These are phyloP conservation scores for Agrochola lota DNA, from an alignment of 2,888 invertebrate species.

Conservation along the genomic window DNA sequence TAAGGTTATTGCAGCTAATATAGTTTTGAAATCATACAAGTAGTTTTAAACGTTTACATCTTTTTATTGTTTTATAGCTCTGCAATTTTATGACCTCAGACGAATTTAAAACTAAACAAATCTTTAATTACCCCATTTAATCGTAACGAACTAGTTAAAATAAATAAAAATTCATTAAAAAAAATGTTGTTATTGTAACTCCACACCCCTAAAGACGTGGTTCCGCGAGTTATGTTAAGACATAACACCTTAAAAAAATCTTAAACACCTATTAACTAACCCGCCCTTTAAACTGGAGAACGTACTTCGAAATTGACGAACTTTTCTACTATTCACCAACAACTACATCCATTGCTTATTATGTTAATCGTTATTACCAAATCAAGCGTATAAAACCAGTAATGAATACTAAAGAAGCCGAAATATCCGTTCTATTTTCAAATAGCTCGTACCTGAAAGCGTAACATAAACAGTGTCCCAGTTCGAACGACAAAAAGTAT, in stretches of 20 bases:
- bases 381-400: background rate
- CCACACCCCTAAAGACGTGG: constrained; percentile 62
- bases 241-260: constrained; percentile 71
- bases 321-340: background rate
- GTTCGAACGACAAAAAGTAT: constrained; percentile 80
- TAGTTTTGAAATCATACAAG: background rate
- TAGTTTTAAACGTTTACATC: background rate
- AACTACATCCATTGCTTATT: constrained; percentile 20
- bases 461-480: constrained; percentile 73
- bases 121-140: constrained; percentile 37
- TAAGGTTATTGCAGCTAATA: background rate
- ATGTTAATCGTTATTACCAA: background rate
- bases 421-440: background rate
- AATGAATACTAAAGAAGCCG: background rate
- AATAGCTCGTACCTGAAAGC: constrained; percentile 61
- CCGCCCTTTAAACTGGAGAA: constrained; percentile 39
- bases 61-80: constrained; percentile 18
- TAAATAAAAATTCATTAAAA: constrained; percentile 48
- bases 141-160: constrained; percentile 56
- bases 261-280: constrained; percentile 78
- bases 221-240: constrained; percentile 61
- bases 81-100: constrained; percentile 19
- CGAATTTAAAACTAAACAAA: constrained; percentile 42
- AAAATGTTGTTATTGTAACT: constrained; percentile 49
- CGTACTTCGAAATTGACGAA: background rate